Base-by-base conservation (phyloP, 2,797 vertebrate species). In the Acanthis flammea region DNA sequence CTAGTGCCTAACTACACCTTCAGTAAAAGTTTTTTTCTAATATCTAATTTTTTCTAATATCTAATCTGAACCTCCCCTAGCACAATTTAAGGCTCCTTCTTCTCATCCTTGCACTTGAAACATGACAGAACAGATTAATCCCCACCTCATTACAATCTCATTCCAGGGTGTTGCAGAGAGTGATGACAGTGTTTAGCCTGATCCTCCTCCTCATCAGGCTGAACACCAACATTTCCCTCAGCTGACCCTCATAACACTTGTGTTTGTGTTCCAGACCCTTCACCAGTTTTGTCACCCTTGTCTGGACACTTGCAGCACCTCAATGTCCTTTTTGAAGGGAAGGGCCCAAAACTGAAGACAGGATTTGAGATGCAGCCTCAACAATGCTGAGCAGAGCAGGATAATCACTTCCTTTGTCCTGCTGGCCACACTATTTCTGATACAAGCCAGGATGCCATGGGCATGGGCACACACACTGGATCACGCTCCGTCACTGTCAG, bases 391-490 rank as follows among this genome's bases (percentile, higher is more conserved):
- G 37, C 25, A 55, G 27, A 61, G 31, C 23, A 55, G 37, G 5
- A 50, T 6, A 55, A 82, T 25, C 24, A 25, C 21, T 22, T 61
- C 16, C 22, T 53, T 62, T 28, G 14, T 39, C 17, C 23, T 75
- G 28, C 24, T 39, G 28, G 55, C 37, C 28, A 57, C 13, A 39
- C 1, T 30, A 3, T 19, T 50, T 50, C 31, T 55, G n/a, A 62
- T 7, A 68, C 42, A 55, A 24, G 24, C 14, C 48, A 62, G 19
- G 9, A 50, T 30, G n/a, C 27, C 50, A 42, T 18, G 0, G 0
- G 35, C 23, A 5, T 48, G 35, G 19, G 37, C 37, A 42, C 35
- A 42, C 35, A 24, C 1, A 2, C 22, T 47, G 15, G 19, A 31
- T 42, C 31, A 54, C 6, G 4, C 24, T 31, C 48, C 55, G 31